Evolutionary conservation across 2,888 invertebrate species (phyloP).

Genomic region (Caenorhabditis angaria): DNA sequence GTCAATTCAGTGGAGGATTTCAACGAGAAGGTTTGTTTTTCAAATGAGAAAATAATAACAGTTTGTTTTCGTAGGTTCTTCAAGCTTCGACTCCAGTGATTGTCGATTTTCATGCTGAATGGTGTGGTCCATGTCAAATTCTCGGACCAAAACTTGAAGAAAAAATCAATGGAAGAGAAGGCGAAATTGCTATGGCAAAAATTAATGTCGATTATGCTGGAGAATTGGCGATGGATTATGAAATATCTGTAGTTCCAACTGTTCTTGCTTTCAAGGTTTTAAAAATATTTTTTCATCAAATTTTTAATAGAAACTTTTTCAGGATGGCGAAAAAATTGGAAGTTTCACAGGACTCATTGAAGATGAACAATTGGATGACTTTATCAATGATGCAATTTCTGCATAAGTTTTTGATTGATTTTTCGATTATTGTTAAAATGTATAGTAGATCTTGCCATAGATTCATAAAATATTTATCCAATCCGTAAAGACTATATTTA

Average conservation of each 20-base stretch:
- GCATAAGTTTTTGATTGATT: slow-evolving; percentile 12
- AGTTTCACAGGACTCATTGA: slow-evolving; percentile 50
- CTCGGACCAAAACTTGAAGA: slow-evolving; percentile 65
- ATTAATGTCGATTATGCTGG: slow-evolving; percentile 59
- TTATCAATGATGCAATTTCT: slow-evolving; percentile 44
- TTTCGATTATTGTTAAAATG: neutral
- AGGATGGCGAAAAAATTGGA: slow-evolving; percentile 47
- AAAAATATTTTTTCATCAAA: neutral
- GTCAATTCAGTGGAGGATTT: slow-evolving; percentile 50
- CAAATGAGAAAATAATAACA: neutral
- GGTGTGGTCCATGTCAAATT: slow-evolving; percentile 69
- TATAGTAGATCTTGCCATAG: slow-evolving; percentile 8
- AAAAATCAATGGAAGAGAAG: slow-evolving; percentile 42
- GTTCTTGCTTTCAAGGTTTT: slow-evolving; percentile 47
- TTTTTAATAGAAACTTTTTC: neutral
- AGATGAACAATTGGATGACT: slow-evolving; percentile 53
- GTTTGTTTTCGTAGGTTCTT: slow-evolving; percentile 29
- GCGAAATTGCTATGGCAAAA: slow-evolving; percentile 50
- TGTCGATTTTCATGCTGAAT: slow-evolving; percentile 68
- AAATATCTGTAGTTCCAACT: slow-evolving; percentile 54
- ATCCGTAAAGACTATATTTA: slow-evolving; percentile 11
- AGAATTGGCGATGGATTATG: slow-evolving; percentile 49
- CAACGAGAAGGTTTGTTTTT: slow-evolving; percentile 32
- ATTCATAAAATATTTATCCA: slow-evolving; percentile 9
- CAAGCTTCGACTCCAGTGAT: slow-evolving; percentile 57